These are phyloP conservation scores for Fulmarus glacialis DNA, from an alignment of 2,113 vertebrate species.

Conservation along the genomic window DNA sequence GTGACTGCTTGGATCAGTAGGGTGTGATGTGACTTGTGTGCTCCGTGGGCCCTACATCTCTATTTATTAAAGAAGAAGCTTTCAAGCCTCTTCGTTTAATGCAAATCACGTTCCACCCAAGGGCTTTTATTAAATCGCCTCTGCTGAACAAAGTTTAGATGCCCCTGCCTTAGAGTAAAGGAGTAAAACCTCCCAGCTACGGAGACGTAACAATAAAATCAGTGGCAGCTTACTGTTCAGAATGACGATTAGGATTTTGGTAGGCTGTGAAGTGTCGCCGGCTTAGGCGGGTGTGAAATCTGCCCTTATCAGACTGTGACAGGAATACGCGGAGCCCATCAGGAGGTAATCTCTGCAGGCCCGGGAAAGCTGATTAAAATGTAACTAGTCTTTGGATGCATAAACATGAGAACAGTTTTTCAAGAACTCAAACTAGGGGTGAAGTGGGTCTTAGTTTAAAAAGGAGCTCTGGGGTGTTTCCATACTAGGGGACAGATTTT, in stretches of 20 bases:
- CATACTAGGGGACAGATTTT: neutral
- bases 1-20: neutral
- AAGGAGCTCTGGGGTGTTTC: neutral
- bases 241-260: slow-evolving; percentile 36
- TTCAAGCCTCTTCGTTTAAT: slow-evolving; percentile 5
- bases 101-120: slow-evolving; percentile 8
- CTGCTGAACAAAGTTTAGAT: neutral
- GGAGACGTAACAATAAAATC: slow-evolving; percentile 16
- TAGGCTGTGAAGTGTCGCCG: slow-evolving; percentile 11
- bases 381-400: slow-evolving; percentile 47
- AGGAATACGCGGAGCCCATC: slow-evolving; percentile 67
- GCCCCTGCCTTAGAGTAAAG: neutral
- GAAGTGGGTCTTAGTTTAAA: slow-evolving; percentile 41
- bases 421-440: slow-evolving; percentile 18
- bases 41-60: neutral
- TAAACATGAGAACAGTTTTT: slow-evolving; percentile 53
- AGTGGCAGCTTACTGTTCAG: slow-evolving; percentile 10
- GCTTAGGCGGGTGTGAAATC: slow-evolving; percentile 43
- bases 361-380: slow-evolving; percentile 69
- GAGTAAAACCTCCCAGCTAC: neutral
- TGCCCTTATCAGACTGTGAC: slow-evolving; percentile 76
- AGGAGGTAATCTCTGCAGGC: slow-evolving; percentile 71
- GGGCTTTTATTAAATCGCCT: slow-evolving; percentile 11
- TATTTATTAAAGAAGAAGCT: neutral
- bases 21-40: neutral